Conservation (phyloP, 35 echinoderm and acorn worm genomes). For the Heliocidaris tuberculata region DNA sequence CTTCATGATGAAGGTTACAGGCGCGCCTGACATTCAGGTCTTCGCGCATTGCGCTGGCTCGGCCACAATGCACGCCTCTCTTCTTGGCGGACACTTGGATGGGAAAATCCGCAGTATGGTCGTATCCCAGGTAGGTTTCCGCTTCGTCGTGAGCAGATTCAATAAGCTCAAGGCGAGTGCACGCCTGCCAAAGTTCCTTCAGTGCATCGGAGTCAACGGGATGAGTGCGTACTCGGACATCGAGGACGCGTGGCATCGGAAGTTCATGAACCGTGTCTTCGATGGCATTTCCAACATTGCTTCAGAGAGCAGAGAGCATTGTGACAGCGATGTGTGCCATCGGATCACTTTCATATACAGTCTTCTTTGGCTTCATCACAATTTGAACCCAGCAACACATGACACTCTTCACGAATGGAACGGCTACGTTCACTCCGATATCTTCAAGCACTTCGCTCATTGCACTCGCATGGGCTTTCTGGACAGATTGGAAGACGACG, state of each 20-base stretch:
- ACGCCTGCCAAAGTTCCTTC: constrained; percentile 47
- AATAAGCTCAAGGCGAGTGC: constrained; percentile 44
- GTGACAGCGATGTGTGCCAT: constrained; percentile 69
- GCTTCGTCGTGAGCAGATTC: constrained; percentile 35
- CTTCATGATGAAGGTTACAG: constrained; percentile 62
- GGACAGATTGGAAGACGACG: constrained; percentile 23
- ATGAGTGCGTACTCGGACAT: constrained; percentile 74
- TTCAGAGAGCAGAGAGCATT: constrained; percentile 63
- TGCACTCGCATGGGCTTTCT: constrained; percentile 46
- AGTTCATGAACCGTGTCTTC: constrained; percentile 34
- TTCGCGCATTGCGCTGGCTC: constrained; percentile 71
- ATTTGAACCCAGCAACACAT: constrained; percentile 64
- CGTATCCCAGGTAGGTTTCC: constrained; percentile 63
- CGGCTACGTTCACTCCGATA: constrained; percentile 57
- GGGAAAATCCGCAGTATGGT: constrained; percentile 73
- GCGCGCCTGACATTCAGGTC: constrained; percentile 58
- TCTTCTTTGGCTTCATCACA: constrained; percentile 60
- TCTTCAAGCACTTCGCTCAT: constrained; percentile 67
- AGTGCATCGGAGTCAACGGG: constrained; percentile 60
- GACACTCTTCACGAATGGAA: constrained; percentile 65
- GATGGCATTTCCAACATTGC: constrained; percentile 47
- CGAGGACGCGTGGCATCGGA: constrained; percentile 27
- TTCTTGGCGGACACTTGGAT: constrained; percentile 65
- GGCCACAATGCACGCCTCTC: constrained; percentile 47
- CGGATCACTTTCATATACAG: constrained; percentile 66